Percentiles rank a stretch among this genome's conserved stretches.
phyloP scores from a whole-genome alignment of 2,113 vertebrate species.

The Ancistrus triradiatus region DNA sequence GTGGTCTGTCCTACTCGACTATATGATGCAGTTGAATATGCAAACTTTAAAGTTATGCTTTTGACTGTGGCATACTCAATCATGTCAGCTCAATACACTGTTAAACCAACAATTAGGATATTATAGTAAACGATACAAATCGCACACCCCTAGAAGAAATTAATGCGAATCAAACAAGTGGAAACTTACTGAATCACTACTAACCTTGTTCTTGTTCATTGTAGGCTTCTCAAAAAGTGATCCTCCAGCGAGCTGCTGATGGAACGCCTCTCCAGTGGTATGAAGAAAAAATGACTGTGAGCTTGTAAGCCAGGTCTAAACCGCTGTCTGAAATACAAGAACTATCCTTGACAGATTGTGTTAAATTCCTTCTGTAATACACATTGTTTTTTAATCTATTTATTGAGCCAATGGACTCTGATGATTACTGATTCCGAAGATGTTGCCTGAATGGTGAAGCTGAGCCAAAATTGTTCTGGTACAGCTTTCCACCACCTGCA shows the following conservation, averaged over 20 bases:
- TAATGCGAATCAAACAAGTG: too few species aligned
- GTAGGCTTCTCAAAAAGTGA: slow-evolving; percentile 68
- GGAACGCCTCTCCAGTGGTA: slow-evolving; percentile 82
- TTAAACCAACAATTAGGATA: too few species aligned
- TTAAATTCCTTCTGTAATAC: slow-evolving; percentile 1
- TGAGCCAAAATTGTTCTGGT: slow-evolving; percentile 11
- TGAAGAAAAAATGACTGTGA: slow-evolving; percentile 75
- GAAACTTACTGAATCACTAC: too few species aligned
- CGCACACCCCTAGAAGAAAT: too few species aligned
- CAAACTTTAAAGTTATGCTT: too few species aligned
- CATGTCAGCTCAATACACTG: too few species aligned
- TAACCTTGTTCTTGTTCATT: slow-evolving; percentile 10
- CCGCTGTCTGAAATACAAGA: slow-evolving; percentile 3
- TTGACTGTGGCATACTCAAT: too few species aligned
- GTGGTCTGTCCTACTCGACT: too few species aligned
- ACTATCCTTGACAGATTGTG: background rate
- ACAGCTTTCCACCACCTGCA: background rate
- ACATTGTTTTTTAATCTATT: slow-evolving; percentile 57
- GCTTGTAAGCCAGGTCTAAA: slow-evolving; percentile 83
- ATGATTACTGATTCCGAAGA: slow-evolving; percentile 33
- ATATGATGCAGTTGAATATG: too few species aligned
- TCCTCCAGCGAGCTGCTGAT: slow-evolving; percentile 76
- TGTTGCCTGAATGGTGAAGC: slow-evolving; percentile 23
- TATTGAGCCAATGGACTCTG: slow-evolving; percentile 62
- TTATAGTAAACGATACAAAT: too few species aligned